Percentiles rank a stretch among this genome's conserved stretches.
Evolutionary conservation across 2,888 invertebrate species (phyloP).

Genomic region (Patella depressa): DNA sequence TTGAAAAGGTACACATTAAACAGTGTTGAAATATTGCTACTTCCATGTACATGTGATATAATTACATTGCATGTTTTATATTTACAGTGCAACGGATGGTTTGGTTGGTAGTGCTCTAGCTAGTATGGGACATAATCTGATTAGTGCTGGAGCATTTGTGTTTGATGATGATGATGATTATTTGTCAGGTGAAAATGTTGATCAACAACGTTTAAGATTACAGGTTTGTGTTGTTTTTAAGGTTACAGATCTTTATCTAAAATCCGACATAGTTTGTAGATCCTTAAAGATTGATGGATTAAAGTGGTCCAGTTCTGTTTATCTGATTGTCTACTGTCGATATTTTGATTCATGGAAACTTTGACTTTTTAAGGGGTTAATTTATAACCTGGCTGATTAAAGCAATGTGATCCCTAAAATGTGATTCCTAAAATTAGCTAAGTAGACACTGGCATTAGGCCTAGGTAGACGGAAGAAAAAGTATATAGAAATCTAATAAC

Average conservation of each 20-base stretch:
- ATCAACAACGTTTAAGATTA: slow-evolving; percentile 79
- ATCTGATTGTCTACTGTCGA: too few relatives aligned
- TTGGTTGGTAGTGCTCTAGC: slow-evolving; percentile 52
- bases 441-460: too few relatives aligned
- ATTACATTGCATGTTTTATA: neutral
- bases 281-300: neutral
- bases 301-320: neutral
- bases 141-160: slow-evolving; percentile 62
- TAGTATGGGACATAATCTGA: slow-evolving; percentile 53
- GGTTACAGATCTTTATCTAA: neutral
- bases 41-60: too few relatives aligned
- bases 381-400: too few relatives aligned
- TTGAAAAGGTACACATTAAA: too few relatives aligned
- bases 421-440: too few relatives aligned
- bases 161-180: slow-evolving; percentile 60
- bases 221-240: slow-evolving; percentile 73
- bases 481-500: too few relatives aligned
- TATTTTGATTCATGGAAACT: too few relatives aligned
- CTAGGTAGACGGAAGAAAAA: too few relatives aligned
- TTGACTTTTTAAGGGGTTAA: too few relatives aligned
- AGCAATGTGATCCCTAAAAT: too few relatives aligned
- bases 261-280: neutral
- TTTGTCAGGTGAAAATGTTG: slow-evolving; percentile 75
- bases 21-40: too few relatives aligned
- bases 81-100: slow-evolving; percentile 22